phyloP scores from a whole-genome alignment of 2,797 vertebrate species.

The Enteromius thamalakanensis region DNA sequence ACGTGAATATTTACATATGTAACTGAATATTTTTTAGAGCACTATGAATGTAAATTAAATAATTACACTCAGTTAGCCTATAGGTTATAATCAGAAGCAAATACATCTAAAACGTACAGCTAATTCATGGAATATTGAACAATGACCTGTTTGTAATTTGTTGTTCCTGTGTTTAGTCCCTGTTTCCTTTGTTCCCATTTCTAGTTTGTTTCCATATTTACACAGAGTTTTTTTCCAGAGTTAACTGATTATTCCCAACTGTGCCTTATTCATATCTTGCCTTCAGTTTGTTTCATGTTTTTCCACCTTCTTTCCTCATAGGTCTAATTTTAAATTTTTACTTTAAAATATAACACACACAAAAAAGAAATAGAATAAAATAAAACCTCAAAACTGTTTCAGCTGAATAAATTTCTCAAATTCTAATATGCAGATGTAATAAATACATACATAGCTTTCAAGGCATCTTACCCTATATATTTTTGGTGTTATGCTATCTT shows the following conservation, averaged over 20 bases:
- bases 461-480: not conserved
- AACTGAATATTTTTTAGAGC: not conserved
- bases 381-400: not conserved
- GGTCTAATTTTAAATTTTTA: not conserved
- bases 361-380: not conserved
- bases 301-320: not conserved
- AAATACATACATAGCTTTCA: not conserved
- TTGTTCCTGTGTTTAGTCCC: not conserved
- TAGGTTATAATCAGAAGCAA: not conserved
- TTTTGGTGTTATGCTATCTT: not conserved
- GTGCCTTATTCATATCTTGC: not conserved
- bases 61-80: not conserved
- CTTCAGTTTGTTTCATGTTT: not conserved
- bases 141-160: not conserved
- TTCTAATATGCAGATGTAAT: not conserved
- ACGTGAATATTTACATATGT: not conserved
- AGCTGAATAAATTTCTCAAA: not conserved
- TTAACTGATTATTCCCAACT: not conserved
- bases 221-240: not conserved
- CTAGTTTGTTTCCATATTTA: not conserved
- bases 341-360: not conserved
- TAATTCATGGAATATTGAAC: not conserved
- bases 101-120: not conserved
- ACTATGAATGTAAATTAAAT: not conserved
- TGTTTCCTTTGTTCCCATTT: not conserved